These are phyloP conservation scores for Micrastur ruficollis DNA, from an alignment of 2,797 vertebrate species.

Conservation along the genomic window DNA sequence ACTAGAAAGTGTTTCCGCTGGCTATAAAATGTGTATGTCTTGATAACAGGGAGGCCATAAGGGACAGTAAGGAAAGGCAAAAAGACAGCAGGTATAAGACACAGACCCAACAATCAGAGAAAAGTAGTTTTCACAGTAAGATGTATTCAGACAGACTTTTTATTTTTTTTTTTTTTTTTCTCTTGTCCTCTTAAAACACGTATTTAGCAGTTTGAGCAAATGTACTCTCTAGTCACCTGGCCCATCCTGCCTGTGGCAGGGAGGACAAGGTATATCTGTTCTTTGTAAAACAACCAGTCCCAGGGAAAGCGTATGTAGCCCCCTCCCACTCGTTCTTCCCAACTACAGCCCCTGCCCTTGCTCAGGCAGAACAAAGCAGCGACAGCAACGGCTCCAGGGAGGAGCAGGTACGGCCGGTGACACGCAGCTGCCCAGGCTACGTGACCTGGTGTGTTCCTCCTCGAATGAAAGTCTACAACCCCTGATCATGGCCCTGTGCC, in stretches of 20 bases:
- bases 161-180: rapidly evolving
- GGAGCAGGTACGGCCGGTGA: no score
- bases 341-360: rapidly evolving
- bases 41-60: background rate
- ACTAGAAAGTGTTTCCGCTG: background rate
- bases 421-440: no score
- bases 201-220: background rate
- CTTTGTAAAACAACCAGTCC: background rate
- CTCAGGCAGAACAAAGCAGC: background rate
- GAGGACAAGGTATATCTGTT: background rate
- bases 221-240: no score
- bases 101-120: background rate
- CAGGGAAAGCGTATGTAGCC: background rate
- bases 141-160: background rate
- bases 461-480: background rate
- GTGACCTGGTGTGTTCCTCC: rapidly evolving
- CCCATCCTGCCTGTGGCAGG: background rate
- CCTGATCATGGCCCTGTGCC: rapidly evolving
- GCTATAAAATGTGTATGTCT: background rate
- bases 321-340: background rate
- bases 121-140: background rate
- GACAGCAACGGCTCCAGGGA: background rate
- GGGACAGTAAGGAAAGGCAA: background rate
- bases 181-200: background rate
- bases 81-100: background rate